Evolutionary conservation across 1,140 invertebrate species (phyloP), one percentile per base, ranked within the genome.

Genomic region (Orchesella cincta): DNA sequence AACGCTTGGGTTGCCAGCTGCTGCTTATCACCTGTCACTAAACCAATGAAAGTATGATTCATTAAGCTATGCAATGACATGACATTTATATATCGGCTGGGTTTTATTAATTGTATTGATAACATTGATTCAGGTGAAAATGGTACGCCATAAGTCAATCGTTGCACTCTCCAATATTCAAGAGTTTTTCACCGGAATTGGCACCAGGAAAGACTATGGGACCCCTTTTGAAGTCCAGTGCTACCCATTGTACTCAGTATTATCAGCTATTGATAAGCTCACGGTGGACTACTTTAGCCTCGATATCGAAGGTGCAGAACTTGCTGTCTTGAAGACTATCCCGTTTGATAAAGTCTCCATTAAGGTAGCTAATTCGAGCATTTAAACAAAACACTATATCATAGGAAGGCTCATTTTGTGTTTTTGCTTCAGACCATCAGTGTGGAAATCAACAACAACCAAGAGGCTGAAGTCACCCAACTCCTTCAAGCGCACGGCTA

Each of bases 251-350:
- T 85, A 84, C 35, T 84, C 86, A 26, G 85, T 87, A 62, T 82
- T 88, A 31, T 77, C 84, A 16, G 88, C 88, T 12, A 80, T 86
- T 8, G 85, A 84, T 51, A 67, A 84, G 8, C 84, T 83, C 26
- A 82, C 83, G 1, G 79, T 87, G 3, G 84, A 87, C 82, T 87
- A 87, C 79, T 85, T 87, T n/a, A 87, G 86, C 80, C 82, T 87
- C 8, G 87, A 87, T 76, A 82, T 89, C 5, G 88, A 89, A 82
- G 88, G 88, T 28, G 84, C 84, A 52, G 88, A 88, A 77, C 82
- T 88, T 16, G 84, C 88, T 75, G 86, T 88, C 14, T 79, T 89
- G 16, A 83, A 86, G 81, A 88, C 87, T 0, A 87, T 89, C 73
- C 88, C 88, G 29, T 89, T 86, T 78, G 83, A 88, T 51, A n/a